Conservation (phyloP, 2,797 vertebrate species). For the Danio tinwini region DNA sequence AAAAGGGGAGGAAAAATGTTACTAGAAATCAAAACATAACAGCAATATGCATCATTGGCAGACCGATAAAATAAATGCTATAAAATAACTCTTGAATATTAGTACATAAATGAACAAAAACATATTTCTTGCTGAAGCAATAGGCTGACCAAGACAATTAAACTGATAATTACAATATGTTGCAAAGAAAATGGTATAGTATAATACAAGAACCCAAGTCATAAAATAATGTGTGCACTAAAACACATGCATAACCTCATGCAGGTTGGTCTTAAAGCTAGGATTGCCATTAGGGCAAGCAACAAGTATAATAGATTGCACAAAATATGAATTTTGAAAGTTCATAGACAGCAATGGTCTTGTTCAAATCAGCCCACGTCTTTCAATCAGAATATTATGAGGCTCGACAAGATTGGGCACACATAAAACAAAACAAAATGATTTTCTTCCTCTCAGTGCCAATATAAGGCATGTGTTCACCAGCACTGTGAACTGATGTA, state of each 20-base stretch:
- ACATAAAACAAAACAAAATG: too few relatives aligned
- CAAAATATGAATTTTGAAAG: too few relatives aligned
- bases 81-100: not conserved
- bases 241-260: slow-evolving; percentile 46
- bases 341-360: too few relatives aligned
- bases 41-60: slow-evolving; percentile 64
- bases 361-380: too few relatives aligned
- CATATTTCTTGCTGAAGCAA: not conserved
- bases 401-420: too few relatives aligned
- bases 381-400: too few relatives aligned
- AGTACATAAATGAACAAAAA: slow-evolving; percentile 26
- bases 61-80: slow-evolving; percentile 63
- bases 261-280: slow-evolving; percentile 27
- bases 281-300: not conserved
- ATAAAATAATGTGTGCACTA: slow-evolving; percentile 50
- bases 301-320: not conserved
- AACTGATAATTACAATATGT: not conserved
- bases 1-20: slow-evolving; percentile 73
- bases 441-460: too few relatives aligned
- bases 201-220: slow-evolving; percentile 4
- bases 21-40: slow-evolving; percentile 74
- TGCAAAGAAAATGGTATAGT: slow-evolving; percentile 17
- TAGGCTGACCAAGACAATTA: not conserved
- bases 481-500: too few relatives aligned
- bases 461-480: too few relatives aligned